A percentile compares a stretch with the other conserved stretches of the same genome.
Evolutionary conservation across 2,888 invertebrate species (phyloP).

Genomic region (Xestia sexstrigata): DNA sequence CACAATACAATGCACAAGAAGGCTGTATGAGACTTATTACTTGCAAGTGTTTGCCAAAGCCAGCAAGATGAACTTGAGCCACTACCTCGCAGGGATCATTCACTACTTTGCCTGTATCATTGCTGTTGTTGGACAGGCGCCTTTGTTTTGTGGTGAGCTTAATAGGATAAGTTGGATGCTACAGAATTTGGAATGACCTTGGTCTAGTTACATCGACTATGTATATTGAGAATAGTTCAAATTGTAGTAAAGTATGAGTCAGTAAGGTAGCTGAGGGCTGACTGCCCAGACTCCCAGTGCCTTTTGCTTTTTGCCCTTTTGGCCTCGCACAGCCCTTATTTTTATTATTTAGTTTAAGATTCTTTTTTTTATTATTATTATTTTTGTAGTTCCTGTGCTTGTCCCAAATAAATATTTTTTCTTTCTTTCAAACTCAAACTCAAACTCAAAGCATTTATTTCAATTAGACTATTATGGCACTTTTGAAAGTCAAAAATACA

Average conservation of each 20-base stretch:
- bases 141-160: constrained; percentile 91
- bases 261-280: not conserved
- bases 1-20: constrained; percentile 92
- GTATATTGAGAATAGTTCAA: not conserved
- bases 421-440: too few species aligned
- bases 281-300: not conserved
- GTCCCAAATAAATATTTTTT: too few species aligned
- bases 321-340: too few species aligned
- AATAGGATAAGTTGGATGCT: not conserved
- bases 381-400: too few species aligned
- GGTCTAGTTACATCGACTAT: not conserved
- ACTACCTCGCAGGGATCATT: constrained; percentile 94
- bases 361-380: too few species aligned
- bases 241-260: not conserved
- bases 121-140: constrained; percentile 93
- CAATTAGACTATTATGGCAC: too few species aligned
- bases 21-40: constrained; percentile 95
- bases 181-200: not conserved
- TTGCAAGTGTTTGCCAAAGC: constrained; percentile 95
- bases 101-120: constrained; percentile 94
- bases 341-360: too few species aligned
- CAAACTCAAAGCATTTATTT: too few species aligned
- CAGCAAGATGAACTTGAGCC: constrained; percentile 94
- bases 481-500: too few species aligned
- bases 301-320: too few species aligned